Percentiles rank a stretch among this genome's conserved stretches.
These are phyloP conservation scores for Xiphophorus hellerii DNA, from an alignment of 2,113 vertebrate genomes.

Conservation along the genomic window DNA sequence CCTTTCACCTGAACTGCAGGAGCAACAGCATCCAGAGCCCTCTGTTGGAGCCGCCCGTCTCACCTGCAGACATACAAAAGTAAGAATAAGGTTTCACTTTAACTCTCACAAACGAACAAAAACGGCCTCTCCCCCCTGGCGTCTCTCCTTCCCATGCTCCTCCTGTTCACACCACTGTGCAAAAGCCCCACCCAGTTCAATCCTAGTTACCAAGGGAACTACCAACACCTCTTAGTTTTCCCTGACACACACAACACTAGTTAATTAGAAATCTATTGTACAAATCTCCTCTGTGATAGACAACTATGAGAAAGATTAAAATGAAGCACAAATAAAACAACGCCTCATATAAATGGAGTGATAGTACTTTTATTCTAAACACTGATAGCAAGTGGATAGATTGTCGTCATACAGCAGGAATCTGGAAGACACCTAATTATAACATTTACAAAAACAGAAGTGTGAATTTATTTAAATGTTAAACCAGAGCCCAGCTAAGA, in stretches of 20 bases:
- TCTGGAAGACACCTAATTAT: no score
- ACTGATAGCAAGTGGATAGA: no score
- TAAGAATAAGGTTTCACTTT: conserved; percentile 46
- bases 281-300: no score
- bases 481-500: background rate
- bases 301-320: no score
- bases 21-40: conserved; percentile 67
- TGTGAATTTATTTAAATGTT: no score
- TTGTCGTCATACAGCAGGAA: no score
- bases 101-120: conserved; percentile 23
- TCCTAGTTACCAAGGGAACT: conserved; percentile 22
- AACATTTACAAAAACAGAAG: no score
- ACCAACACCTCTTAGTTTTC: conserved; percentile 11
- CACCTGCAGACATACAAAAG: conserved; percentile 59
- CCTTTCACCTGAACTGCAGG: conserved; percentile 71
- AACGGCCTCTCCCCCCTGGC: conserved; percentile 9
- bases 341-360: no score
- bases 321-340: no score
- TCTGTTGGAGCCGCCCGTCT: conserved; percentile 57
- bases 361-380: no score
- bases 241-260: background rate
- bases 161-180: conserved; percentile 65
- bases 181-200: conserved; percentile 29
- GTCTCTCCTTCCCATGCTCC: conserved; percentile 44
- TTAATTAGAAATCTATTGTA: background rate